Conservation (phyloP, 2,113 vertebrate genomes). For the Micronycteris hirsuta region DNA sequence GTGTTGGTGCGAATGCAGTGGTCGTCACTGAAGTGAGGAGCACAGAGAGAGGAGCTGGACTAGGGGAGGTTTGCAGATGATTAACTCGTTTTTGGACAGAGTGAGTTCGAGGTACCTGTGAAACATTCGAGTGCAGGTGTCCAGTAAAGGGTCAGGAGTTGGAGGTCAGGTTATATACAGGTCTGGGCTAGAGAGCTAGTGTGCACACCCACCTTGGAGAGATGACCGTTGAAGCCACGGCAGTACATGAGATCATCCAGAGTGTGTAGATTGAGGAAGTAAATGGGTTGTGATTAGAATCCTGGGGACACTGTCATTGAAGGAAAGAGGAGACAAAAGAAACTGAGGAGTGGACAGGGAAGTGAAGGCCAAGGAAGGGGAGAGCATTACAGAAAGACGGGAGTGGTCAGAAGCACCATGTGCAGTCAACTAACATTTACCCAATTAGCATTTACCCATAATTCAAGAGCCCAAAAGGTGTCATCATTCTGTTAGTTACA, state of each 20-base stretch:
- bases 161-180: not conserved
- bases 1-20: not conserved
- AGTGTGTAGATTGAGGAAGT: not conserved
- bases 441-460: not conserved
- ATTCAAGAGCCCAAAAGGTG: not conserved
- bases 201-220: not conserved
- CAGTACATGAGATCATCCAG: not conserved
- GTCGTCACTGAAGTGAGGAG: not conserved
- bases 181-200: not conserved
- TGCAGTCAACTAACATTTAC: not conserved
- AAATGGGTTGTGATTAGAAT: not conserved
- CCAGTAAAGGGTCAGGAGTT: not conserved
- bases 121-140: not conserved
- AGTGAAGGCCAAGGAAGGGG: not conserved
- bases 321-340: not conserved
- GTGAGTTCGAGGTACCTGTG: not conserved
- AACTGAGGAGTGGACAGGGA: not conserved
- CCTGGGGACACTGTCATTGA: not conserved
- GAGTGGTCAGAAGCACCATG: not conserved
- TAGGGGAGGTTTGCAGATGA: not conserved
- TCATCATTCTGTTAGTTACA: constrained; percentile 24
- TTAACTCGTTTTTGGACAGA: not conserved
- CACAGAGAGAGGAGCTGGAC: not conserved
- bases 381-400: not conserved
- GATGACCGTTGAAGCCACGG: not conserved